Conservation (phyloP, 2,888 invertebrate species). For the Spodoptera exigua region DNA sequence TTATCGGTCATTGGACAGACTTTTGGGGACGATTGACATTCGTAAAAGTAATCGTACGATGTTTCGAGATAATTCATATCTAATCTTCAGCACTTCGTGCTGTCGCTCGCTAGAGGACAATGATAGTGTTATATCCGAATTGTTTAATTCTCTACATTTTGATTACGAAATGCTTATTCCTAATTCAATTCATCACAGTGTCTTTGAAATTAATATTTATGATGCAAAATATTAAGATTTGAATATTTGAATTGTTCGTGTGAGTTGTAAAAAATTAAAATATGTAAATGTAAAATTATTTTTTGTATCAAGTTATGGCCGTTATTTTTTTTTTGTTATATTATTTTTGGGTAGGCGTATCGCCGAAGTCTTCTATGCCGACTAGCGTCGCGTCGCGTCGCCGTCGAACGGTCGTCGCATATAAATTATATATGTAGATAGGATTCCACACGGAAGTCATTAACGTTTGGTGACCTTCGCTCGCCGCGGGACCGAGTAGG, state of each 20-base stretch:
- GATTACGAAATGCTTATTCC: no score
- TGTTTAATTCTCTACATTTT: slow-evolving; percentile 6
- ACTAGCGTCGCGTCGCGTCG: slow-evolving; percentile 32
- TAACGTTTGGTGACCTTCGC: slow-evolving; percentile 78
- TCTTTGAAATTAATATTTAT: no score
- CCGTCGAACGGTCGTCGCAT: slow-evolving; percentile 62
- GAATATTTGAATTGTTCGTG: no score
- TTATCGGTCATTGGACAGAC: slow-evolving; percentile 62
- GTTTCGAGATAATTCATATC: slow-evolving; percentile 56
- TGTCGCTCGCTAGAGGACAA: slow-evolving; percentile 39
- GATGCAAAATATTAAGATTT: no score
- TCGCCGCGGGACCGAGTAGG: slow-evolving; percentile 71
- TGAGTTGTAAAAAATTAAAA: no score
- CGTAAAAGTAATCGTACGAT: slow-evolving; percentile 60
- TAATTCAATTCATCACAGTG: no score
- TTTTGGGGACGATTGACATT: slow-evolving; percentile 50
- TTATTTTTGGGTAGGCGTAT: background rate
- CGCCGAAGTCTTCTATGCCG: slow-evolving; percentile 24
- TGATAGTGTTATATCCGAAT: slow-evolving; percentile 13
- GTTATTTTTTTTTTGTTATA: no score
- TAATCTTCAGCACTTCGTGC: slow-evolving; percentile 52
- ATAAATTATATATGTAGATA: slow-evolving; percentile 73
- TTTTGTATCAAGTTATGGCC: no score
- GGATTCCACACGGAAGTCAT: slow-evolving; percentile 81
- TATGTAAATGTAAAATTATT: no score